These are phyloP conservation scores for Hydractinia echinata DNA, from an alignment of 30 jellyfish, hydroid and myxozoan genomes.

Conservation along the genomic window DNA sequence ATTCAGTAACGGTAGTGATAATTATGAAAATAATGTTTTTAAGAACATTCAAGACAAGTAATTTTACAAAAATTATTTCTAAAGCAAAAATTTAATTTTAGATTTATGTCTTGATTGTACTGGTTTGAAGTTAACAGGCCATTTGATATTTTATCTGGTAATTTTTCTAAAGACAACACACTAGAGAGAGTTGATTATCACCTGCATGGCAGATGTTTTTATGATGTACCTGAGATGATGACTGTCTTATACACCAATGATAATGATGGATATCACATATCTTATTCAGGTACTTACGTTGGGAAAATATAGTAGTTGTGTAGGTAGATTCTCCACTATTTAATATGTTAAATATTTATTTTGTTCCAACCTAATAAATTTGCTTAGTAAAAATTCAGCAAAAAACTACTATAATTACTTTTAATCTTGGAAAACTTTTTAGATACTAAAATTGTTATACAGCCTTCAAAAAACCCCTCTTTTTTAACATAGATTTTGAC, in stretches of 20 bases:
- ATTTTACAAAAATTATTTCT: neutral
- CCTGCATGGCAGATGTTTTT: conserved; percentile 57
- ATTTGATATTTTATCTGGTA: conserved; percentile 42
- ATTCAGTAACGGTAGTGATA: conserved; percentile 56
- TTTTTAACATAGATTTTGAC: too few relatives aligned
- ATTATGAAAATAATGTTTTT: conserved; percentile 39
- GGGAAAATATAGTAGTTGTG: neutral
- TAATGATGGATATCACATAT: conserved; percentile 55
- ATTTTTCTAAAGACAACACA: conserved; percentile 7
- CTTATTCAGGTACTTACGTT: conserved; percentile 36
- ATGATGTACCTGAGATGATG: conserved; percentile 79
- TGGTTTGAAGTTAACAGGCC: conserved; percentile 76
- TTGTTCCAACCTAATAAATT: too few relatives aligned
- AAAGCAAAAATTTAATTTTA: neutral
- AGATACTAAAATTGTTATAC: too few relatives aligned
- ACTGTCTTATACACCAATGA: conserved; percentile 40
- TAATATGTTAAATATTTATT: neutral
- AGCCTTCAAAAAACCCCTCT: too few relatives aligned
- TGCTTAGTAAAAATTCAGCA: too few relatives aligned
- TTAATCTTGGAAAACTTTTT: conserved; percentile 35
- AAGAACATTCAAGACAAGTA: too few relatives aligned
- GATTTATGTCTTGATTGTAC: neutral
- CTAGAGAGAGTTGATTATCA: conserved; percentile 19
- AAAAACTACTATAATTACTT: too few relatives aligned
- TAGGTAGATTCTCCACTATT: neutral